Conservation (phyloP, 2,113 vertebrate species). For the Ramphastos sulfuratus region DNA sequence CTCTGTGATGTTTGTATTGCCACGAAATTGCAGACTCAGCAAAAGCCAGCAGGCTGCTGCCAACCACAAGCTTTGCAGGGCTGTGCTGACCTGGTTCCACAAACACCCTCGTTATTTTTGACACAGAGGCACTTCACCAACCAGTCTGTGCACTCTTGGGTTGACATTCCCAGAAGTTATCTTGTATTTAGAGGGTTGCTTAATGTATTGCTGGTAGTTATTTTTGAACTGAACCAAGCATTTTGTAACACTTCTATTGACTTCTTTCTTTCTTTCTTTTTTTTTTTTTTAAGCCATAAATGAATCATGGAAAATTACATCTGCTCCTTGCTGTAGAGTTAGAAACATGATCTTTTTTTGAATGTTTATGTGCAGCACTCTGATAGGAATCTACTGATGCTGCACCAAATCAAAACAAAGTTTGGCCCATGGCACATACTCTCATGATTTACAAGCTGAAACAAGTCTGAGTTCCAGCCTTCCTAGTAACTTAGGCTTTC, state of each 20-base stretch:
- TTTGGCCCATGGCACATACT: neutral
- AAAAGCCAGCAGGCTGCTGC: neutral
- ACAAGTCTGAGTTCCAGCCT: slow-evolving; percentile 36
- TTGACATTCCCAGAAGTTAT: slow-evolving; percentile 61
- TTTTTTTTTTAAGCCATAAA: neutral
- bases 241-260: slow-evolving; percentile 54
- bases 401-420: slow-evolving; percentile 54
- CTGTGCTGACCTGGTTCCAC: slow-evolving; percentile 36
- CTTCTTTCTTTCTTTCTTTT: neutral
- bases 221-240: slow-evolving; percentile 43
- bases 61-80: neutral
- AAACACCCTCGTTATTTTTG: slow-evolving; percentile 45
- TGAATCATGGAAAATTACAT: slow-evolving; percentile 48
- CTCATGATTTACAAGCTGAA: slow-evolving; percentile 56
- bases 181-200: slow-evolving; percentile 42
- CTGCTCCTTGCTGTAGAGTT: slow-evolving; percentile 33
- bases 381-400: slow-evolving; percentile 50
- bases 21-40: slow-evolving; percentile 8
- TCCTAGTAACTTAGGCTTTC: slow-evolving; percentile 18
- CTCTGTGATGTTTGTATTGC: slow-evolving; percentile 8
- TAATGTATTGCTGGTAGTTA: slow-evolving; percentile 53
- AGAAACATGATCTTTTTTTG: slow-evolving; percentile 18
- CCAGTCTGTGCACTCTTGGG: slow-evolving; percentile 23
- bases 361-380: slow-evolving; percentile 11
- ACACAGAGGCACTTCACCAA: slow-evolving; percentile 40